phyloP scores from a whole-genome alignment of 2,113 vertebrate genomes.

The Ctenodactylus gundi region DNA sequence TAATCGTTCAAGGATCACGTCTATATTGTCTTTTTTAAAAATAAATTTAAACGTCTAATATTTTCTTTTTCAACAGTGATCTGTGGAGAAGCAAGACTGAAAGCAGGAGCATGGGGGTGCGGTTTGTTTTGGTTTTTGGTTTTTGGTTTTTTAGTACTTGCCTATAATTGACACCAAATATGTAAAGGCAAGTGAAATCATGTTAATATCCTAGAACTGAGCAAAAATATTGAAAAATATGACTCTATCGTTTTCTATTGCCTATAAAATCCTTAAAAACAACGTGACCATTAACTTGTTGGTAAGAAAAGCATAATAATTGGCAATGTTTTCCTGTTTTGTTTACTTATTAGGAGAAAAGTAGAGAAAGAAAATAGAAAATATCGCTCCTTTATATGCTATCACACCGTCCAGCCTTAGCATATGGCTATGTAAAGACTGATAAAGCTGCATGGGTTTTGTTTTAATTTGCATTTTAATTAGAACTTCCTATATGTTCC shows the following conservation, averaged over 20 bases:
- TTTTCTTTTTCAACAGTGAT: slow-evolving; percentile 28
- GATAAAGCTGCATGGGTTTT: neutral
- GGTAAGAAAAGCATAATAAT: neutral
- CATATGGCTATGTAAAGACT: neutral
- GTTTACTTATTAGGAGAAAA: neutral
- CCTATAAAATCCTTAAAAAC: neutral
- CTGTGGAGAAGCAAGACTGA: neutral
- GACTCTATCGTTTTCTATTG: neutral
- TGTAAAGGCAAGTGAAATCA: slow-evolving; percentile 19
- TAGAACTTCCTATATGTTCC: neutral
- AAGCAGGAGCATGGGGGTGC: too few species aligned
- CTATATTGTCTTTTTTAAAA: neutral
- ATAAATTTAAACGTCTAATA: neutral
- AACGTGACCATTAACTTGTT: neutral
- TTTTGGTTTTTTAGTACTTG: neutral
- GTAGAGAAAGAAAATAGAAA: neutral
- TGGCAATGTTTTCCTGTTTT: neutral
- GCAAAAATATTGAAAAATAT: neutral
- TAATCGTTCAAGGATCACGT: neutral
- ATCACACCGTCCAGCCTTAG: neutral
- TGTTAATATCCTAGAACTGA: neutral
- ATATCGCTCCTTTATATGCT: neutral
- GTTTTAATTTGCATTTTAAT: neutral
- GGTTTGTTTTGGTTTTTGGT: too few species aligned
- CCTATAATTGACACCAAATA: neutral